Evolutionary conservation across 2,888 invertebrate species (phyloP).

Genomic region (Eudasyphora cyanicolor): DNA sequence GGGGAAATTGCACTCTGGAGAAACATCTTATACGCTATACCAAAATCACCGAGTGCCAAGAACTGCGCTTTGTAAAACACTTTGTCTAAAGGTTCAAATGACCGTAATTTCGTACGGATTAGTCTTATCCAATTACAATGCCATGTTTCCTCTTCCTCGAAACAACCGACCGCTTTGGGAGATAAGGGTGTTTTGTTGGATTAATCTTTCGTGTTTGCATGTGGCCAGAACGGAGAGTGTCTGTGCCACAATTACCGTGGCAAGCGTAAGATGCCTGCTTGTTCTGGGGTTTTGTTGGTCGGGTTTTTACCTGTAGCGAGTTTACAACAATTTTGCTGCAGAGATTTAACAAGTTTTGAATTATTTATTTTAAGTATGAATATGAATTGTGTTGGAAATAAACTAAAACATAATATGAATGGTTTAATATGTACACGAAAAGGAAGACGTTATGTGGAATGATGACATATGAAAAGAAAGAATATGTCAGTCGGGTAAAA

Average conservation of each 20-base stretch:
- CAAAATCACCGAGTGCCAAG: neutral
- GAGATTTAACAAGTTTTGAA: slow-evolving; percentile 34
- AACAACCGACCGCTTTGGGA: no score
- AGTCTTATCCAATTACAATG: no score
- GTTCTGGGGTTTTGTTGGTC: slow-evolving; percentile 15
- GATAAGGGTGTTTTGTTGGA: slow-evolving; percentile 21
- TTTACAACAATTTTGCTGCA: no score
- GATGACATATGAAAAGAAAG: neutral
- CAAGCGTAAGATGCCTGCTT: slow-evolving; percentile 15
- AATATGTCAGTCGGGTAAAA: no score
- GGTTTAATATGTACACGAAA: neutral
- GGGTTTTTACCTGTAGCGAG: slow-evolving; percentile 1
- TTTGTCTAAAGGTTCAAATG: no score
- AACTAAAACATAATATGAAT: neutral
- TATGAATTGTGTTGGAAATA: slow-evolving; percentile 15
- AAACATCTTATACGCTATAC: neutral
- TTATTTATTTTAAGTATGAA: slow-evolving; percentile 43
- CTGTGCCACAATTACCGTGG: slow-evolving; percentile 29
- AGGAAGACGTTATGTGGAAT: neutral
- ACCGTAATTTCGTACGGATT: no score
- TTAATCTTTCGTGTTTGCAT: slow-evolving; percentile 40
- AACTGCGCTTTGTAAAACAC: no score
- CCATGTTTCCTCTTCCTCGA: no score
- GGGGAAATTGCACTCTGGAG: neutral
- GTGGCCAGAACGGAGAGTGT: slow-evolving; percentile 21